phyloP scores from a whole-genome alignment of 2,797 vertebrate genomes.

The Alauda arvensis region DNA sequence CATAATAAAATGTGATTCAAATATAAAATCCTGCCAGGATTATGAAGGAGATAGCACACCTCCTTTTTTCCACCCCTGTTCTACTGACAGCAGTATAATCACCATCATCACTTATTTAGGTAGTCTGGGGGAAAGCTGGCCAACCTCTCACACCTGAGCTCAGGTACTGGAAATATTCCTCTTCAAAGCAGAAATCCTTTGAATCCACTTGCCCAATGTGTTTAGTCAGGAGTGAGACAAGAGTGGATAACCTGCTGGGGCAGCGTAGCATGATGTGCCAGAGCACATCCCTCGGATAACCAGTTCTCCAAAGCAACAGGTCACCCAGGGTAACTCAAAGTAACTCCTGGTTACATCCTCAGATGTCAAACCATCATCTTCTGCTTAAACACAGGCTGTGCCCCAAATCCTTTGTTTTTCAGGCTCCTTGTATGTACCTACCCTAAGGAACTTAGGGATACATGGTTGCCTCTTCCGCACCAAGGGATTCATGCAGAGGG shows the following conservation, averaged over 20 bases:
- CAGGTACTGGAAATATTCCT: neutral
- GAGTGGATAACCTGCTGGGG: neutral
- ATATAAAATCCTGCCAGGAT: neutral
- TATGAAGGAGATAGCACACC: neutral
- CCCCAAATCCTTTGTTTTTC: constrained; percentile 10
- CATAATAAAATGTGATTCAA: neutral
- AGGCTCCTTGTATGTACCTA: constrained; percentile 35
- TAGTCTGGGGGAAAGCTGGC: neutral
- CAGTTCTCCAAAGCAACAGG: neutral
- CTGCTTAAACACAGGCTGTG: neutral
- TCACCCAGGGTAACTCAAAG: neutral
- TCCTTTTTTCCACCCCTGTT: neutral
- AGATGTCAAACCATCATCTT: neutral
- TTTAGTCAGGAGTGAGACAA: neutral
- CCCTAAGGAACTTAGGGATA: constrained; percentile 47
- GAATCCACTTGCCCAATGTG: neutral
- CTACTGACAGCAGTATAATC: neutral
- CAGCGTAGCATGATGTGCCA: neutral
- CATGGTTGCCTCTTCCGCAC: neutral
- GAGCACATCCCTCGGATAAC: neutral
- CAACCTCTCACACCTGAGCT: neutral
- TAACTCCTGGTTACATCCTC: neutral
- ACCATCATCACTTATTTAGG: neutral
- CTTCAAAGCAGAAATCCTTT: neutral
- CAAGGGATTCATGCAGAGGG: constrained; percentile 53